Percentiles rank a stretch among this genome's conserved stretches.
Evolutionary conservation across 1,140 invertebrate species (phyloP).

Genomic region (Planococcus citri): DNA sequence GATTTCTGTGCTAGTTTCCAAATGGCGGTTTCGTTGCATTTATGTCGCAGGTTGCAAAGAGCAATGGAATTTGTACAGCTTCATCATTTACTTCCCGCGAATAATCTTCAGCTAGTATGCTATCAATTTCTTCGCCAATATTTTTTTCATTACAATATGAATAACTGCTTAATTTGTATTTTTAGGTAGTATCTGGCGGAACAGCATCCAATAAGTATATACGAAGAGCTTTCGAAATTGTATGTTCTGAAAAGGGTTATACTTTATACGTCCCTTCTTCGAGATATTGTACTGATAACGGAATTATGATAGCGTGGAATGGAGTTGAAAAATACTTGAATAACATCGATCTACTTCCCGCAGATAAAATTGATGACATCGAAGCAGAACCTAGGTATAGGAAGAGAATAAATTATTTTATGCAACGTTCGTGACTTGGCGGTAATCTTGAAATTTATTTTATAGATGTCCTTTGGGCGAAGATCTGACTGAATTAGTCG

Average conservation of each 20-base stretch:
- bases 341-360: slow-evolving; percentile 35
- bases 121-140: background rate
- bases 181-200: slow-evolving; percentile 80
- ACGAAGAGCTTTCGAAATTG: slow-evolving; percentile 46
- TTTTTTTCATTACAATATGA: too few relatives aligned
- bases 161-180: too few relatives aligned
- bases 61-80: slow-evolving; percentile 61
- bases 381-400: slow-evolving; percentile 34
- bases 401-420: background rate
- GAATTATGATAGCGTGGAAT: slow-evolving; percentile 99
- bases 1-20: slow-evolving; percentile 82
- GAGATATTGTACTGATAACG: slow-evolving; percentile 92
- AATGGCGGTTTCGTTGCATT: slow-evolving; percentile 56
- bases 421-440: background rate
- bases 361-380: slow-evolving; percentile 39
- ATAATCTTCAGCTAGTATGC: slow-evolving; percentile 45
- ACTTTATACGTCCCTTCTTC: slow-evolving; percentile 60
- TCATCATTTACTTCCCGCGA: slow-evolving; percentile 42
- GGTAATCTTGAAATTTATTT: background rate
- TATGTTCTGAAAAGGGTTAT: slow-evolving; percentile 54
- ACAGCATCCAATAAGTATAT: slow-evolving; percentile 88
- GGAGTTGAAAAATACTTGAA: slow-evolving; percentile 61
- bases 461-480: background rate
- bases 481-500: background rate
- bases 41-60: slow-evolving; percentile 67